phyloP scores from a whole-genome alignment of 1,140 invertebrate genomes.

The Drosophila quadrilineata region DNA sequence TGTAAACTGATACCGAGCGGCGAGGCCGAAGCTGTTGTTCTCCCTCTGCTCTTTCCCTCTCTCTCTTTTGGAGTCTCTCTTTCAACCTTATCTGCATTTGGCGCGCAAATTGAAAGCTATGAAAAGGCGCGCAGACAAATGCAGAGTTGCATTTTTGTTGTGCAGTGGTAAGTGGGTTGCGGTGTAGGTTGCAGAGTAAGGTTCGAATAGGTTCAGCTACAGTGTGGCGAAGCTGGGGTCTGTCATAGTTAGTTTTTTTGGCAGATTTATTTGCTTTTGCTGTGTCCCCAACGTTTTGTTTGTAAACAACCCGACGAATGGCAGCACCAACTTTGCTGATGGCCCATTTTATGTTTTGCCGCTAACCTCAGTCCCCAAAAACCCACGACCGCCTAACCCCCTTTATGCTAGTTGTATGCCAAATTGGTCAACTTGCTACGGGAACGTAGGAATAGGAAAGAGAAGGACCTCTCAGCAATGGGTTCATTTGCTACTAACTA shows the following conservation, averaged over 20 bases:
- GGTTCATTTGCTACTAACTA: too few species aligned
- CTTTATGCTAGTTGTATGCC: not conserved
- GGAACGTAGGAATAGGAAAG: not conserved
- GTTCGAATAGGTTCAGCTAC: too few species aligned
- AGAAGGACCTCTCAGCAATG: too few species aligned
- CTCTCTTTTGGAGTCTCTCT: not conserved
- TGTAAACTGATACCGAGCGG: constrained; percentile 50
- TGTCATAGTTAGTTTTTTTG: constrained; percentile 1
- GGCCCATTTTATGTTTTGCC: constrained; percentile 36
- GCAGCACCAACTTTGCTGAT: constrained; percentile 60
- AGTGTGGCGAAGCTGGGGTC: not conserved
- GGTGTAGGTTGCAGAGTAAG: not conserved
- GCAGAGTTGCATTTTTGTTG: constrained; percentile 61
- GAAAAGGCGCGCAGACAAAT: constrained; percentile 61
- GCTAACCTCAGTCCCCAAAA: too few species aligned
- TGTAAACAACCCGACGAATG: constrained; percentile 52
- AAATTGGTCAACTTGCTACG: not conserved
- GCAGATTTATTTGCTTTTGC: constrained; percentile 38
- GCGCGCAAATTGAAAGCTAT: constrained; percentile 55
- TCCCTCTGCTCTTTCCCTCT: not conserved
- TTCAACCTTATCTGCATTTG: constrained; percentile 54
- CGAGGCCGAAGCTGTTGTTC: constrained; percentile 16
- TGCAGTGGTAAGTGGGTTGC: not conserved
- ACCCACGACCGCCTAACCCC: too few species aligned
- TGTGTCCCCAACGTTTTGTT: constrained; percentile 45